Base-by-base conservation (phyloP, 2,797 vertebrate genomes). In the Siniperca obscura region DNA sequence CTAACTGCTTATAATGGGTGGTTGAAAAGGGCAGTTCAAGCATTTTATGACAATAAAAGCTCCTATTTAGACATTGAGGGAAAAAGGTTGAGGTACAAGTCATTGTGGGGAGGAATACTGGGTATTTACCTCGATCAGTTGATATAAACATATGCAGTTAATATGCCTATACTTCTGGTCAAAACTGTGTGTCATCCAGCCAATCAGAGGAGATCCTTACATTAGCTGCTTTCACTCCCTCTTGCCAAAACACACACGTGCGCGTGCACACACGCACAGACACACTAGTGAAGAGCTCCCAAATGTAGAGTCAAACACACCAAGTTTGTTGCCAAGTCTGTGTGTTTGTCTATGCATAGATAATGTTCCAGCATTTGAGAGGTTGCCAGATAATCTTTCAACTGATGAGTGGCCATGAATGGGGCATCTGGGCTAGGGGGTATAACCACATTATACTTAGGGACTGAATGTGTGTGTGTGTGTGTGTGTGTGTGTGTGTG, bases 351-450 rank as follows among this genome's bases (percentile, higher is more conserved):
- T 74, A 27, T 70, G 83, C 50, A 82, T 81, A 25, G 55, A 72
- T 84, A 84, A 87, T 77, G 78, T 74, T 84, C 82, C 84, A 80
- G 81, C 62, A 50, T 85, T 81, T 77, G 61, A 91, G 79, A 82
- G 79, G 79, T 69, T 68, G 77, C 56, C 65, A 80, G 70, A 87
- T 86, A 81, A 91, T 88, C 81, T 83, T 80, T 76, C 69, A 79
- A 70, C 85, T 89, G 84, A 80, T 74, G 69, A 85, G 81, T 59
- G 55, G 59, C 70, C 79, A 55, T 90, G 82, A 88, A 91, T 72
- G 66, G 89, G 66, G 74, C 86, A 90, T 89, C 86, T 92, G 86
- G 88, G 9, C 78, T 5, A 14, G 46, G 72, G 81, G 67, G 38
- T 67, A 72, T 61, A 74, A 78, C 61, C 68, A 69, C 77, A 84